phyloP scores from a whole-genome alignment of 2,888 invertebrate species.

The Galerucella nymphaeae region DNA sequence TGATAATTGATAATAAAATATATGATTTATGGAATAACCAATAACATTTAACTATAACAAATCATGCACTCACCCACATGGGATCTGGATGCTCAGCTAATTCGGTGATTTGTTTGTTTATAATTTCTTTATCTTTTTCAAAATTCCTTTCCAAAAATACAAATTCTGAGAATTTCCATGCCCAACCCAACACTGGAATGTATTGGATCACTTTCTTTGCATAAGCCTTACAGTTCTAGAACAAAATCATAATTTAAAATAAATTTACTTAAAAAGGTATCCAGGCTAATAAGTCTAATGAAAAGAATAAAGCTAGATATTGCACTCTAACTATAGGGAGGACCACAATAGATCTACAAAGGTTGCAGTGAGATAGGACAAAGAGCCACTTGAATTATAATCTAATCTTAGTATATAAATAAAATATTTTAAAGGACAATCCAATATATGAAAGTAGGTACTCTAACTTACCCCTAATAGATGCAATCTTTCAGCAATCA shows the following conservation, averaged over 20 bases:
- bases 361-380: not conserved
- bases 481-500: slow-evolving; percentile 82
- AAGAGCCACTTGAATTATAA: not conserved
- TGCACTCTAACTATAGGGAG: too few species aligned
- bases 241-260: slow-evolving; percentile 46
- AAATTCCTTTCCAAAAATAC: slow-evolving; percentile 93
- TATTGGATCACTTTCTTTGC: slow-evolving; percentile 93
- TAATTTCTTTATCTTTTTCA: slow-evolving; percentile 88
- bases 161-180: slow-evolving; percentile 95
- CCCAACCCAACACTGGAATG: slow-evolving; percentile 94
- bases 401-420: too few species aligned
- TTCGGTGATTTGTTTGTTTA: slow-evolving; percentile 82
- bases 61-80: slow-evolving; percentile 78
- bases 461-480: slow-evolving; percentile 81
- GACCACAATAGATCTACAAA: not conserved
- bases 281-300: too few species aligned
- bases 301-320: too few species aligned
- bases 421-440: too few species aligned
- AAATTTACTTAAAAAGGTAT: not conserved
- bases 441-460: not conserved
- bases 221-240: slow-evolving; percentile 92
- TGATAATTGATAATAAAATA: too few species aligned
- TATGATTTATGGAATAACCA: too few species aligned
- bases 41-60: not conserved
- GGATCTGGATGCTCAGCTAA: slow-evolving; percentile 91